Evolutionary conservation across 2,888 invertebrate species (phyloP).

Genomic region (Alloscopus bannaensis): DNA sequence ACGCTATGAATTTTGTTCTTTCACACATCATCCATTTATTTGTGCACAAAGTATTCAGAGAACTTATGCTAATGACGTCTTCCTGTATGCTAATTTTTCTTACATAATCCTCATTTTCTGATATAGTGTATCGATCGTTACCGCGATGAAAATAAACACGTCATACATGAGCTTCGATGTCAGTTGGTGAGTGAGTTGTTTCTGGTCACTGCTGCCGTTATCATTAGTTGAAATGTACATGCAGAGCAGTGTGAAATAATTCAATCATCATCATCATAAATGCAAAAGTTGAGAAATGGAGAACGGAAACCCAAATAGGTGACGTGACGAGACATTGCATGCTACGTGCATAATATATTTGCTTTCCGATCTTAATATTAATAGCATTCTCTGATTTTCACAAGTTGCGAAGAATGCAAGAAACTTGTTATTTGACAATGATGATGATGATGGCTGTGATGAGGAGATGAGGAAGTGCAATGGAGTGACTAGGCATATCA

Average conservation of each 20-base stretch:
- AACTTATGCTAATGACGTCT: slow-evolving; percentile 28
- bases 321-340: background rate
- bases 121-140: background rate
- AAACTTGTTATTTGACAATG: slow-evolving; percentile 11
- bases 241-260: too few relatives aligned
- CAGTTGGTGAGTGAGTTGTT: too few relatives aligned
- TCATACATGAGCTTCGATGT: too few relatives aligned
- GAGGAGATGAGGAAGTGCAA: slow-evolving; percentile 26
- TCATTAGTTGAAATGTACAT: too few relatives aligned
- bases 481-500: background rate
- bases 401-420: background rate
- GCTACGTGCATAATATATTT: too few relatives aligned
- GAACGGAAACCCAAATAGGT: slow-evolving; percentile 7
- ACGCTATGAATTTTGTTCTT: slow-evolving; percentile 16
- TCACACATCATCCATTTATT: slow-evolving; percentile 32
- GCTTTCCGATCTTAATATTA: slow-evolving; percentile 5
- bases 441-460: background rate
- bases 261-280: slow-evolving; percentile 2
- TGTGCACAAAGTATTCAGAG: slow-evolving; percentile 1
- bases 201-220: too few relatives aligned
- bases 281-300: background rate
- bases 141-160: background rate
- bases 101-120: background rate
- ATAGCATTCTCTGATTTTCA: slow-evolving; percentile 13
- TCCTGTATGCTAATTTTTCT: slow-evolving; percentile 34